These are phyloP conservation scores for Diabrotica undecimpunctata DNA, from an alignment of 1,140 invertebrate species.

Conservation along the genomic window DNA sequence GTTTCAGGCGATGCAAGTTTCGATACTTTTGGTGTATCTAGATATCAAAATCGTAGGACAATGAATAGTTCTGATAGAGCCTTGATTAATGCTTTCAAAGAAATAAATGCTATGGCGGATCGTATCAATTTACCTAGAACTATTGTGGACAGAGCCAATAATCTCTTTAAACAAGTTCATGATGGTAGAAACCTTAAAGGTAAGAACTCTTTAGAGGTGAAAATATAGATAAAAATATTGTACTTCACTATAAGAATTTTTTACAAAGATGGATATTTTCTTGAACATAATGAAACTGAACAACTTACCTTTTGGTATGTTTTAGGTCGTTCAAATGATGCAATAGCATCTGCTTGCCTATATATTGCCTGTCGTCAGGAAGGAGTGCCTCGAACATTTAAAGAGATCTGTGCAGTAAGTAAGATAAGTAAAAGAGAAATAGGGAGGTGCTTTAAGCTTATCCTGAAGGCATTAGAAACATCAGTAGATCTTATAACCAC, in stretches of 20 bases:
- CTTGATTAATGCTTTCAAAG: slow-evolving; percentile 91
- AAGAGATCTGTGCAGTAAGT: slow-evolving; percentile 98
- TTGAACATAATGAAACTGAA: too few species aligned
- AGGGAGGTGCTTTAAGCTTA: slow-evolving; percentile 93
- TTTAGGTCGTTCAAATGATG: slow-evolving; percentile 88
- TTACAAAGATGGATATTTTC: too few species aligned
- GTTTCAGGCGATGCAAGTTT: slow-evolving; percentile 58
- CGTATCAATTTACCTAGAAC: slow-evolving; percentile 94
- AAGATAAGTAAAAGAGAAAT: slow-evolving; percentile 99
- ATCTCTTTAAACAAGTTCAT: slow-evolving; percentile 96
- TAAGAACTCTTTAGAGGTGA: slow-evolving; percentile 16
- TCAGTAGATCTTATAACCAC: slow-evolving; percentile 98
- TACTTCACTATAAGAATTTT: too few species aligned
- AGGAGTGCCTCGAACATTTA: slow-evolving; percentile 97
- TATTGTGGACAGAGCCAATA: slow-evolving; percentile 92
- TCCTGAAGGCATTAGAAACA: slow-evolving; percentile 88
- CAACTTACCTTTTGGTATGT: too few species aligned
- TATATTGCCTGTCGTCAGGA: slow-evolving; percentile 99
- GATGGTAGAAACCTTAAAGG: slow-evolving; percentile 96
- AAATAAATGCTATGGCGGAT: slow-evolving; percentile 97
- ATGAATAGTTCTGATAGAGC: slow-evolving; percentile 92
- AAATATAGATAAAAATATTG: too few species aligned
- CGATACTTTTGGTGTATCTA: slow-evolving; percentile 80
- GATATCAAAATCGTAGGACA: slow-evolving; percentile 91
- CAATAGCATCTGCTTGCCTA: slow-evolving; percentile 96